These are phyloP conservation scores for Helicoverpa armigera DNA, from an alignment of 1,140 invertebrate genomes.

Conservation along the genomic window DNA sequence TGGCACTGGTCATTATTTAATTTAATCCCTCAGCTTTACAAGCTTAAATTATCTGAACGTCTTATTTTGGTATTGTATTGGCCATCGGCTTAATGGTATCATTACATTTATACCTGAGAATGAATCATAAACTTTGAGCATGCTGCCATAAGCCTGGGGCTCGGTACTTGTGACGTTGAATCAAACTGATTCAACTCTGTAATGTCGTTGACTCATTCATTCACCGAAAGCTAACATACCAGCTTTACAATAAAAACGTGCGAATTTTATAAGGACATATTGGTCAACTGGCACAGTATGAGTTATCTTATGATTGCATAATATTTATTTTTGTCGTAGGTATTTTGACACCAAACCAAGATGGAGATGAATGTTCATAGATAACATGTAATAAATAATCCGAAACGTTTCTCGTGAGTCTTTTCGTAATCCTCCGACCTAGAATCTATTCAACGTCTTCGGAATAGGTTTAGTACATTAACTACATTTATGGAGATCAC, in stretches of 20 bases:
- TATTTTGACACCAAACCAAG: not conserved
- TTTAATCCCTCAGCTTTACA: constrained; percentile 6
- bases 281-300: constrained; percentile 1
- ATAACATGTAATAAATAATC: not conserved
- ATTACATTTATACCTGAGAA: constrained; percentile 30
- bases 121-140: constrained; percentile 33
- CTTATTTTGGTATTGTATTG: constrained; percentile 23
- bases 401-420: not conserved
- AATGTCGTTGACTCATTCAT: constrained; percentile 36
- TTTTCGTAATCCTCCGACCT: no score
- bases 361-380: constrained; percentile 7
- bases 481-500: no score
- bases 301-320: not conserved
- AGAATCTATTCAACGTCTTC: no score
- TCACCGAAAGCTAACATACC: constrained; percentile 18
- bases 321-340: not conserved
- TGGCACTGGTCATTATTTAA: constrained; percentile 9
- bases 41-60: not conserved
- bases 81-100: constrained; percentile 17
- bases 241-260: constrained; percentile 18
- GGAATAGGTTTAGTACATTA: no score
- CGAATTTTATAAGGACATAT: constrained; percentile 13
- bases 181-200: constrained; percentile 25
- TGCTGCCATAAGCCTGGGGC: constrained; percentile 13
- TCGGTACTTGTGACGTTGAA: constrained; percentile 8